phyloP scores from a whole-genome alignment of 2,888 invertebrate species.

The Morpho helenor region DNA sequence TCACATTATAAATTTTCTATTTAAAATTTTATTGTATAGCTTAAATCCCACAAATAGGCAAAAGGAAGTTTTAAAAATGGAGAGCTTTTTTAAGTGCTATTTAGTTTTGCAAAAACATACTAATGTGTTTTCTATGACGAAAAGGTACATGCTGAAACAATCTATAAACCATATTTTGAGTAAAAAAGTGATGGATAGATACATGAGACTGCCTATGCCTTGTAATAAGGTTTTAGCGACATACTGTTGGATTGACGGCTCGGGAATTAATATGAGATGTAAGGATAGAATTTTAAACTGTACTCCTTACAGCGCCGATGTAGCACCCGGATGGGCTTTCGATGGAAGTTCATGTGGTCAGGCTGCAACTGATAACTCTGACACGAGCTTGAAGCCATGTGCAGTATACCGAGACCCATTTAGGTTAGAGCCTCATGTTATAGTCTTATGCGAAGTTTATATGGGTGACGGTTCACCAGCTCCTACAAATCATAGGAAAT shows the following conservation, averaged over 20 bases:
- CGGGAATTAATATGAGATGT: conserved; percentile 83
- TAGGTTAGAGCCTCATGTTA: conserved; percentile 89
- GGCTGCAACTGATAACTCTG: conserved; percentile 90
- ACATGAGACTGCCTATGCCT: conserved; percentile 78
- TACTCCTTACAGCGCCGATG: conserved; percentile 75
- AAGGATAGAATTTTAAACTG: conserved; percentile 84
- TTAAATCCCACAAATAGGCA: not conserved
- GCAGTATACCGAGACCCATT: conserved; percentile 96
- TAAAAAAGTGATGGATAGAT: conserved; percentile 72
- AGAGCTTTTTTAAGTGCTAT: conserved; percentile 27
- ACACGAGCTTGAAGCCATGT: conserved; percentile 91
- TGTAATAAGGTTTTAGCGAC: conserved; percentile 81
- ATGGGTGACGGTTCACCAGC: conserved; percentile 85
- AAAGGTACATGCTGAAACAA: conserved; percentile 51
- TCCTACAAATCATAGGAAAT: conserved; percentile 83
- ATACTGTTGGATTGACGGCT: conserved; percentile 90
- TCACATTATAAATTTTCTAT: not conserved
- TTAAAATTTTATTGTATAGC: not conserved
- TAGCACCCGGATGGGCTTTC: conserved; percentile 90
- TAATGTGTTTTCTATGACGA: conserved; percentile 26
- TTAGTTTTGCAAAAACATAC: conserved; percentile 22
- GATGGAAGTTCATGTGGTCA: conserved; percentile 96
- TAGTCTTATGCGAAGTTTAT: conserved; percentile 92
- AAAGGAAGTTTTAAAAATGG: conserved; percentile 22
- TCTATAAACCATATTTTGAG: conserved; percentile 68